Evolutionary conservation across 2,797 vertebrate genomes (phyloP).

Genomic region (Discoglossus pictus): DNA sequence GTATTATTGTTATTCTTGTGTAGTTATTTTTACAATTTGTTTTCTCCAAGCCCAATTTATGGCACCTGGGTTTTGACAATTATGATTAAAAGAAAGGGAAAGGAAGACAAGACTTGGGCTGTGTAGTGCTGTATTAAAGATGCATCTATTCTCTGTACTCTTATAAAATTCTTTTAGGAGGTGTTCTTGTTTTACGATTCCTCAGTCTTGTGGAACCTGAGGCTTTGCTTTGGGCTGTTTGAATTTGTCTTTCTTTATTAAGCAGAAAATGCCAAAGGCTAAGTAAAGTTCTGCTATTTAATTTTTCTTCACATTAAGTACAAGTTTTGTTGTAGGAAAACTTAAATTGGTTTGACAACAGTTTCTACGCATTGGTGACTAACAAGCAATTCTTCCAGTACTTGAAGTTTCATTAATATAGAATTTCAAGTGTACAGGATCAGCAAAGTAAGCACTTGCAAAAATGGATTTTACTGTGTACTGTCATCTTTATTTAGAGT

Average conservation of each 20-base stretch:
- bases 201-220: background rate
- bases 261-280: conserved; percentile 28
- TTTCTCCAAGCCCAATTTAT: too few relatives aligned
- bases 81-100: too few relatives aligned
- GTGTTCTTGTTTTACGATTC: conserved; percentile 6
- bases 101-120: too few relatives aligned
- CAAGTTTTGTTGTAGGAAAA: conserved; percentile 35
- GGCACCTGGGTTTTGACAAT: too few relatives aligned
- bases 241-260: conserved; percentile 22
- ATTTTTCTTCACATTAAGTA: background rate
- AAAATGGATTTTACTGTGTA: conserved; percentile 31
- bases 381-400: conserved; percentile 26
- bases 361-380: conserved; percentile 17
- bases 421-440: conserved; percentile 27
- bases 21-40: too few relatives aligned
- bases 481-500: conserved; percentile 29
- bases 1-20: too few relatives aligned
- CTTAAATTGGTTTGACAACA: conserved; percentile 32
- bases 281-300: conserved; percentile 27
- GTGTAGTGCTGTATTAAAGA: too few relatives aligned
- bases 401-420: conserved; percentile 37
- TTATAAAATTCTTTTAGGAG: background rate
- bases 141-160: background rate
- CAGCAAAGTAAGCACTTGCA: conserved; percentile 17
- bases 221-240: conserved; percentile 20